phyloP scores from a whole-genome alignment of 2,797 vertebrate genomes.

The Pterois miles region DNA sequence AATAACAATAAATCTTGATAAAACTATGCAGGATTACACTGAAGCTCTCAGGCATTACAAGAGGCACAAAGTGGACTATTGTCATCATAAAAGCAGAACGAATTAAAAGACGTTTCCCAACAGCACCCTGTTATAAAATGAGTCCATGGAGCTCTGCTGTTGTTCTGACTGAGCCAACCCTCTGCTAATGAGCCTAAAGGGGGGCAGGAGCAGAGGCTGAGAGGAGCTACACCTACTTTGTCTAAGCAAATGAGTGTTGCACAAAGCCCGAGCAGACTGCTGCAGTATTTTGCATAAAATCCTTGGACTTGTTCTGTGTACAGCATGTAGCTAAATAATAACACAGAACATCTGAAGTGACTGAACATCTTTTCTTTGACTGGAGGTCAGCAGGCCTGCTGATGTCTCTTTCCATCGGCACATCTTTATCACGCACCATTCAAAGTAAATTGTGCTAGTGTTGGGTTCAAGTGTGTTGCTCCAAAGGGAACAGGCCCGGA shows the following conservation, averaged over 20 bases:
- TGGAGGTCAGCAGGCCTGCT: too few relatives aligned
- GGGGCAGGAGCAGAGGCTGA: slow-evolving; percentile 6
- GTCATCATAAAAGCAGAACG: not conserved
- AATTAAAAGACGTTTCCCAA: not conserved
- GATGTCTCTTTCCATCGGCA: not conserved
- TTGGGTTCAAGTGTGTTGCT: not conserved
- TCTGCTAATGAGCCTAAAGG: not conserved
- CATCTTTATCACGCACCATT: not conserved
- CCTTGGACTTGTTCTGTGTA: not conserved
- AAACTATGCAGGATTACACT: not conserved
- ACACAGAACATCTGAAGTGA: not conserved
- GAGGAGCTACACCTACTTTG: slow-evolving; percentile 7
- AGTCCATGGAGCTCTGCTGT: not conserved
- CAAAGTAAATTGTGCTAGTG: not conserved
- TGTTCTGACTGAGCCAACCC: not conserved
- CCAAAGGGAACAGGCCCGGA: not conserved
- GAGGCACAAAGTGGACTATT: not conserved
- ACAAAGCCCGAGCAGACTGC: slow-evolving; percentile 4
- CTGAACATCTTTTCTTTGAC: not conserved
- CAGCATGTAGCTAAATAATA: not conserved
- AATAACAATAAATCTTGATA: not conserved
- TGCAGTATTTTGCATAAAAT: not conserved
- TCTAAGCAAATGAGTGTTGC: slow-evolving; percentile 32
- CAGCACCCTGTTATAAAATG: not conserved
- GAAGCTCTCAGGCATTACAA: not conserved